phyloP scores from a whole-genome alignment of 1,140 invertebrate genomes.

The Belonocnema kinseyi region DNA sequence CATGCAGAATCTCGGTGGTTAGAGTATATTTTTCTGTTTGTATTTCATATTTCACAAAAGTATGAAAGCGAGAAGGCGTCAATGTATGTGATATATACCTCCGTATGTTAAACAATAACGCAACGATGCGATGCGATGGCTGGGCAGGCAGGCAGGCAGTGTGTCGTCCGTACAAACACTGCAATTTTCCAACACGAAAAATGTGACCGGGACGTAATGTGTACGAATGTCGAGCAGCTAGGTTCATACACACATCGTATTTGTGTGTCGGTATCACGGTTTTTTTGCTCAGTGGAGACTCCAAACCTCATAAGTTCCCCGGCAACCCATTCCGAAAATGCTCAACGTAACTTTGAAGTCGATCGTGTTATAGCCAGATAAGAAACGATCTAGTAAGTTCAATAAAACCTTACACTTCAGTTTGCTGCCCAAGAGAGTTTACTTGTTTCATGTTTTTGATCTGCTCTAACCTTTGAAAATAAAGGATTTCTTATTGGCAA shows the following conservation, averaged over 20 bases:
- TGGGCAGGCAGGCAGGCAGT: not conserved
- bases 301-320: constrained; percentile 52
- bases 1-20: not conserved
- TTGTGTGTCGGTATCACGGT: constrained; percentile 32
- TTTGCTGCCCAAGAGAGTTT: constrained; percentile 22
- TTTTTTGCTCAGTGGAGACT: too few species aligned
- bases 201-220: too few species aligned
- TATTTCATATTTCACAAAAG: constrained; percentile 21
- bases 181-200: too few species aligned
- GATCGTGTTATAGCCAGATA: constrained; percentile 51
- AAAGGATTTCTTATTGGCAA: not conserved
- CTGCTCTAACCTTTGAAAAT: not conserved
- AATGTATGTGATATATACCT: constrained; percentile 35
- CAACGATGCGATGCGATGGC: not conserved
- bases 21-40: not conserved
- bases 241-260: not conserved
- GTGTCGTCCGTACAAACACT: constrained; percentile 10
- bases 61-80: constrained; percentile 19
- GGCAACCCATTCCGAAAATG: constrained; percentile 55
- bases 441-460: constrained; percentile 26
- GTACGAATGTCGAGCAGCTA: too few species aligned
- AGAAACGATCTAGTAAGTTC: constrained; percentile 50
- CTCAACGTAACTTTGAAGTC: constrained; percentile 53
- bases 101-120: constrained; percentile 38
- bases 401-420: constrained; percentile 51